A percentile compares a stretch with the other conserved stretches of the same genome.
Evolutionary conservation across 92 coral and sea anemone species (phyloP).

Genomic region (Meandrina meandrites): DNA sequence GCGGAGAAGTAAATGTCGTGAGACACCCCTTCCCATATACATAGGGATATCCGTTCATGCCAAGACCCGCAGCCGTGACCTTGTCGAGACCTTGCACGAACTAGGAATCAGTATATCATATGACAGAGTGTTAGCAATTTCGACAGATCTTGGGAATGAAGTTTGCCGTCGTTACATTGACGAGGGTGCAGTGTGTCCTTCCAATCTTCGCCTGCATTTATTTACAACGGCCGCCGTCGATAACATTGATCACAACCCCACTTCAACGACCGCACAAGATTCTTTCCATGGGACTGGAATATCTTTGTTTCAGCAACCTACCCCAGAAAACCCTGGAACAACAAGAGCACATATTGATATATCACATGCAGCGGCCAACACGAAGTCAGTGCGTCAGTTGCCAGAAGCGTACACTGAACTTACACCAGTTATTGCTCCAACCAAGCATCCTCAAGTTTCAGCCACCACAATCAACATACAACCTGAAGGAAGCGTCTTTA

Average conservation of each 20-base stretch:
- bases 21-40: slow-evolving; percentile 61
- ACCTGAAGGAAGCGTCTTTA: slow-evolving; percentile 19
- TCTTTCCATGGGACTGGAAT: slow-evolving; percentile 75
- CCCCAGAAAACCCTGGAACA: slow-evolving; percentile 45
- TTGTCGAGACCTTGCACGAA: slow-evolving; percentile 50
- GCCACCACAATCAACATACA: not conserved
- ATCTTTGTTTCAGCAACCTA: slow-evolving; percentile 40
- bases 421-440: slow-evolving; percentile 40
- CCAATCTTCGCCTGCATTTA: slow-evolving; percentile 38
- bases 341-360: slow-evolving; percentile 14
- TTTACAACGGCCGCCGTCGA: slow-evolving; percentile 76
- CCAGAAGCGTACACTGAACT: slow-evolving; percentile 56
- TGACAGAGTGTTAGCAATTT: slow-evolving; percentile 53
- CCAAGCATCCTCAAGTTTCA: slow-evolving; percentile 37
- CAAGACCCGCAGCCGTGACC: slow-evolving; percentile 68
- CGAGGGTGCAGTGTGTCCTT: slow-evolving; percentile 69
- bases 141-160: slow-evolving; percentile 69
- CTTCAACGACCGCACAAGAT: slow-evolving; percentile 58
- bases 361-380: slow-evolving; percentile 17
- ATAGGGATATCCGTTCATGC: slow-evolving; percentile 58
- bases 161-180: slow-evolving; percentile 58
- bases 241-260: slow-evolving; percentile 77
- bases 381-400: slow-evolving; percentile 54
- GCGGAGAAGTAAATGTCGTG: slow-evolving; percentile 56
- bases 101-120: slow-evolving; percentile 59